Percentiles rank a stretch among this genome's conserved stretches.
Conservation (phyloP, 2,113 vertebrate species). For the Erpornis zantholeuca region DNA sequence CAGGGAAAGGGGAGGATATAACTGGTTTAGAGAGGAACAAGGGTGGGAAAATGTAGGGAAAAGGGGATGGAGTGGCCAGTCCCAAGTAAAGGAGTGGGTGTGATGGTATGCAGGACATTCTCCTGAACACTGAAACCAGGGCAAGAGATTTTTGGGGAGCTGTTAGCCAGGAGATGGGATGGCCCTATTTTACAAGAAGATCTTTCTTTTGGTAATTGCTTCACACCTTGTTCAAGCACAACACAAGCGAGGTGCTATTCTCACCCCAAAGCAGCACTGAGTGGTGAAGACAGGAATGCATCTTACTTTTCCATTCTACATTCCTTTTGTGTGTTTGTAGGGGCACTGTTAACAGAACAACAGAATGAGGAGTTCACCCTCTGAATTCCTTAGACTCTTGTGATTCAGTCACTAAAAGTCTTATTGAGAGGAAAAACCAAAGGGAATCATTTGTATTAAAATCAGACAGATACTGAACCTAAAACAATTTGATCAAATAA, state of each 20-base stretch:
- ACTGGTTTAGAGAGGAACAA: background rate
- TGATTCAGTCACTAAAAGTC: background rate
- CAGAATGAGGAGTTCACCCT: background rate
- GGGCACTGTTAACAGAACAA: background rate
- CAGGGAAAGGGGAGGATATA: background rate
- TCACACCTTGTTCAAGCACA: background rate
- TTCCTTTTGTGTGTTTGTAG: background rate
- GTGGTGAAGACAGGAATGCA: background rate
- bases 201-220: background rate
- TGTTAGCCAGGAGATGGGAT: background rate
- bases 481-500: background rate
- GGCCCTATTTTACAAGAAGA: background rate
- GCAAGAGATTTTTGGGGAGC: background rate
- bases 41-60: background rate
- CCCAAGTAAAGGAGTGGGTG: fast-evolving
- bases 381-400: background rate
- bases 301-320: background rate
- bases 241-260: background rate
- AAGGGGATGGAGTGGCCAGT: background rate
- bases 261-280: background rate
- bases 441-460: background rate
- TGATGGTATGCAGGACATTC: background rate
- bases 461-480: background rate
- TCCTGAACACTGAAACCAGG: background rate
- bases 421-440: background rate